Base-by-base conservation (phyloP, 2,113 vertebrate species). In the Anser brachyrhynchus region DNA sequence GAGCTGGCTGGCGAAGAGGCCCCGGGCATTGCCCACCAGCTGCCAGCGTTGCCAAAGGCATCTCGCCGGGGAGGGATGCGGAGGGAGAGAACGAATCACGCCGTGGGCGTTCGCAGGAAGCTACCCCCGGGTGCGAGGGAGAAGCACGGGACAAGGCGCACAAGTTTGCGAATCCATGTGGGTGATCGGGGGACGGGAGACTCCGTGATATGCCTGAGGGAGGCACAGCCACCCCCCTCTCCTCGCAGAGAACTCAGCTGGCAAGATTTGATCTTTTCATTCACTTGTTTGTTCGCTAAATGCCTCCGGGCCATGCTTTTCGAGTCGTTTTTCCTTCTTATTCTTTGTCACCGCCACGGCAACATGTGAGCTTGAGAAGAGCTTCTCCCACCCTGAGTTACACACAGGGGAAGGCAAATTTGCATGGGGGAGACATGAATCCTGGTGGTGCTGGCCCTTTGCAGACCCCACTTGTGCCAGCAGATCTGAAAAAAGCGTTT, bases 131-230 rank as follows among this genome's bases (percentile, higher is more conserved):
- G 82, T 0, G 17, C 3, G 62, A 87, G 92, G 90, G 93, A 94
- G 93, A 90, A 61, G 93, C 71, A 54, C 3, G 44, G 93, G 95
- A 83, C 95, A 80, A 39, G 9, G 16, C 75, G 73, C 84, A 14
- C 3, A 16, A 66, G 85, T 0, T 74, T 70, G 83, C 67, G 92
- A 90, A 93, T 93, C 90, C 91, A 67, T 0, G 89, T 95, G 96
- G 94, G 91, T 70, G 94, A 81, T 75, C 91, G 72, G 84, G 76
- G 52, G 13, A 41, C 84, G 5, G 90, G 89, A 89, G 84, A 87
- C 67, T 31, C 95, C 9, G 11, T 77, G 94, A 86, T 54, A 5
- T 21, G 86, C 71, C 91, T 84, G 87, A 64, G 25, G 89, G 89
- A 91, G 84, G 87, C 74, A 92, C 81, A 61, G 65, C 84, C 87